Evolutionary conservation across 2,797 vertebrate species (phyloP).

Genomic region (Chelon auratus): DNA sequence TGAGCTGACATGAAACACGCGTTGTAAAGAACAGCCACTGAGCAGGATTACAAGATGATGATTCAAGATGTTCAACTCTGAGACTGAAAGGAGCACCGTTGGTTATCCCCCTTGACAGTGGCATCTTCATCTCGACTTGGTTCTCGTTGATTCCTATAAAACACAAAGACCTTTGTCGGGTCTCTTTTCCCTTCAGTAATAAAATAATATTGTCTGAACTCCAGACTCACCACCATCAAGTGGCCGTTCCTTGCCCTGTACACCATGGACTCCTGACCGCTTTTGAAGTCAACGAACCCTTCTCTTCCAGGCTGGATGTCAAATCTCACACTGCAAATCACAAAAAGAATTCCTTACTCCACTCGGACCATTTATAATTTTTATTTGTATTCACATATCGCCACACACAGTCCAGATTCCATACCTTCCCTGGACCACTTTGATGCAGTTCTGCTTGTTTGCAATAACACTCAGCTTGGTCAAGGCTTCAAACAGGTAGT

Average conservation of each 20-base stretch:
- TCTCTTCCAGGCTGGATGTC: slow-evolving; percentile 91
- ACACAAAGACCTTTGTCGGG: not conserved
- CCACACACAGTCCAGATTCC: slow-evolving; percentile 4
- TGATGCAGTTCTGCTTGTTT: slow-evolving; percentile 84
- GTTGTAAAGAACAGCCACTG: slow-evolving; percentile 39
- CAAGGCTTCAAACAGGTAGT: slow-evolving; percentile 89
- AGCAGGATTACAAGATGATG: slow-evolving; percentile 24
- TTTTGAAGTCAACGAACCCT: slow-evolving; percentile 91
- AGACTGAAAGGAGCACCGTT: slow-evolving; percentile 8
- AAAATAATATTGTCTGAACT: not conserved
- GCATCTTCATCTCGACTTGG: slow-evolving; percentile 73
- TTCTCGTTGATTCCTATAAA: slow-evolving; percentile 77
- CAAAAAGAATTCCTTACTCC: not conserved
- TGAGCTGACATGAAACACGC: slow-evolving; percentile 10
- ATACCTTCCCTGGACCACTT: slow-evolving; percentile 91
- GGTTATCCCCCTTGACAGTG: not conserved
- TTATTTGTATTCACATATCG: not conserved
- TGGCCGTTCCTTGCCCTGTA: slow-evolving; percentile 94
- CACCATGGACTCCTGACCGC: slow-evolving; percentile 89
- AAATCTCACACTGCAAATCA: slow-evolving; percentile 88
- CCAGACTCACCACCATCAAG: slow-evolving; percentile 91
- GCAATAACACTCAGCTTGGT: slow-evolving; percentile 88
- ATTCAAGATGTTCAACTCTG: slow-evolving; percentile 18
- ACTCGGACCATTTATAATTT: not conserved
- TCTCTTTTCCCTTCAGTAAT: not conserved